Evolutionary conservation across 2,888 invertebrate species (phyloP), one percentile per base, ranked within the genome.

Genomic region (Chaetoderma sp.): DNA sequence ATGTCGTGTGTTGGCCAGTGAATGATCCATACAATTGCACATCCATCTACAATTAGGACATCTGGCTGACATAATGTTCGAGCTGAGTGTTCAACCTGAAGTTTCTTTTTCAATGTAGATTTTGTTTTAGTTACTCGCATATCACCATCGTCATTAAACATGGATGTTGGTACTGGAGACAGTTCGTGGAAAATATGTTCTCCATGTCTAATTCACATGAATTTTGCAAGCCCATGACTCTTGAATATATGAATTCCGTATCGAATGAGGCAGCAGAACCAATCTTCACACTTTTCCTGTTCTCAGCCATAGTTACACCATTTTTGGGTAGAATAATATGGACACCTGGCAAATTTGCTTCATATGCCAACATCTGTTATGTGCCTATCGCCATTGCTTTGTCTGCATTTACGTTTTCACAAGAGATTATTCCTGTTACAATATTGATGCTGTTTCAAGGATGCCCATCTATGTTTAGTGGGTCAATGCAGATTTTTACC

Each of bases 291-390:
- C 39, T 47, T 39, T 70, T 64, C 32, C 47, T 30, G 18, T 39
- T 64, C 13, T 28, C 67, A 4, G 60, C 32, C 59, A 58, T 59
- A n/a, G 63, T 60, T 10, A 52, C 45, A 28, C 49, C 54, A 16
- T 18, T 42, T 6, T 49, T 58, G 33, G 30, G 33, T n/a, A 69
- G 16, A 39, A 59, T 68, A 25, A 25, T 23, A 45, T 69, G n/a
- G 59, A 68, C 63, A 23, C 36, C n/a, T 36, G 68, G 68, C 68
- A 57, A 68, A n/a, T 54, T 44, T 32, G 30, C 32, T 54, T 68
- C 58, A 59, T 58, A 68, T 16, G 32, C 42, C 44, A 5, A 13
- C 54, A 66, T 54, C 45, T 68, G 63, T 28, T 21, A 27, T 33
- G 28, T 56, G 33, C 63, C 68, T 16, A 69, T 28, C 21, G 50